Evolutionary conservation across 2,888 invertebrate genomes (phyloP).

Genomic region (Phlogophora meticulosa): DNA sequence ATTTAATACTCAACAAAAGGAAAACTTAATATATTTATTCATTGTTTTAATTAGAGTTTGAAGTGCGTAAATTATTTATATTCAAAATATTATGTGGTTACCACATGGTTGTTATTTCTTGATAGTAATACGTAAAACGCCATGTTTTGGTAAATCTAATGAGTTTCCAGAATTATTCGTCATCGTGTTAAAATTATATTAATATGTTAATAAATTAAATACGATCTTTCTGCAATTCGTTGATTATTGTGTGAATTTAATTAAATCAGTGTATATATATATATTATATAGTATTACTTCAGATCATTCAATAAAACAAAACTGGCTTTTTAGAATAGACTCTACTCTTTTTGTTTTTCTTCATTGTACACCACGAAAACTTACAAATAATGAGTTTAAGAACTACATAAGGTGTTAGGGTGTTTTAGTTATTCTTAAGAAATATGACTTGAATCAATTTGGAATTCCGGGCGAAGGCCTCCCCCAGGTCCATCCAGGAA

Average conservation of each 20-base stretch:
- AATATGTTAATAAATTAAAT: conserved; percentile 15
- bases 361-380: too few relatives aligned
- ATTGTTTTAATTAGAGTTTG: not conserved
- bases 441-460: not conserved
- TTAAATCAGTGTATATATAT: not conserved
- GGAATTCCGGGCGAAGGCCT: too few relatives aligned
- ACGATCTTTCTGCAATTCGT: conserved; percentile 14
- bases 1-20: conserved; percentile 13
- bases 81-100: conserved; percentile 15
- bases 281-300: not conserved
- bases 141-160: conserved; percentile 42
- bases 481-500: too few relatives aligned
- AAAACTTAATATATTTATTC: conserved; percentile 30
- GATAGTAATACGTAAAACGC: not conserved
- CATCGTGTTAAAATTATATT: conserved; percentile 13
- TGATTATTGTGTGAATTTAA: not conserved
- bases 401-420: too few relatives aligned
- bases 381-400: too few relatives aligned
- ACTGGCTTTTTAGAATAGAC: too few relatives aligned
- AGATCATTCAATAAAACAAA: not conserved
- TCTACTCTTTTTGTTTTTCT: too few relatives aligned
- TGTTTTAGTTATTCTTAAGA: not conserved
- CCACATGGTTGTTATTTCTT: conserved; percentile 16
- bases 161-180: conserved; percentile 37
- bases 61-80: conserved; percentile 16